Conservation (phyloP, 2,888 invertebrate genomes). For the Lithophane socia region DNA sequence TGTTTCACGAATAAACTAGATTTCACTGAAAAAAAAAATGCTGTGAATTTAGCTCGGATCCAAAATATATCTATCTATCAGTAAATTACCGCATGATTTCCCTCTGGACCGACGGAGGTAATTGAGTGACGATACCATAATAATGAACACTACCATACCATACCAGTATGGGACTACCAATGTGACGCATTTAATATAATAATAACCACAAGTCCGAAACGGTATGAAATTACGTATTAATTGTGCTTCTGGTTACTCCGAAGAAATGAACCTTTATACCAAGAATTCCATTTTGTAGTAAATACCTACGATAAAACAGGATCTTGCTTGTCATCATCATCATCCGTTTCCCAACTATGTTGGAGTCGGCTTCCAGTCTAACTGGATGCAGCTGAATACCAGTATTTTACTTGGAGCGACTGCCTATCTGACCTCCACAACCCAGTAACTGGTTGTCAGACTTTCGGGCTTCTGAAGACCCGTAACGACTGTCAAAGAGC, state of each 20-base stretch:
- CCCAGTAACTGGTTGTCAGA: too few species aligned
- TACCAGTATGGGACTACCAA: not conserved
- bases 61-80: constrained; percentile 27
- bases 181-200: not conserved
- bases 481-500: too few species aligned
- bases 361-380: too few species aligned
- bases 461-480: too few species aligned
- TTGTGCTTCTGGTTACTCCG: not conserved
- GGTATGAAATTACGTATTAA: not conserved
- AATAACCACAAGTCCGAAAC: not conserved
- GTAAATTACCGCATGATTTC: constrained; percentile 45
- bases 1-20: not conserved
- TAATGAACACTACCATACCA: constrained; percentile 36
- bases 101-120: constrained; percentile 23
- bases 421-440: too few species aligned
- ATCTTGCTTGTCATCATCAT: not conserved
- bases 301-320: not conserved
- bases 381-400: too few species aligned
- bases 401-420: too few species aligned
- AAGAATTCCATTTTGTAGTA: not conserved
- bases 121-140: constrained; percentile 25
- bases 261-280: not conserved
- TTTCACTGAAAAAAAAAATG: not conserved
- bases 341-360: too few species aligned
- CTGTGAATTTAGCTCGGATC: not conserved